Base-by-base conservation (phyloP, 2,797 vertebrate species). In the Triplophysa yarkandensis region DNA sequence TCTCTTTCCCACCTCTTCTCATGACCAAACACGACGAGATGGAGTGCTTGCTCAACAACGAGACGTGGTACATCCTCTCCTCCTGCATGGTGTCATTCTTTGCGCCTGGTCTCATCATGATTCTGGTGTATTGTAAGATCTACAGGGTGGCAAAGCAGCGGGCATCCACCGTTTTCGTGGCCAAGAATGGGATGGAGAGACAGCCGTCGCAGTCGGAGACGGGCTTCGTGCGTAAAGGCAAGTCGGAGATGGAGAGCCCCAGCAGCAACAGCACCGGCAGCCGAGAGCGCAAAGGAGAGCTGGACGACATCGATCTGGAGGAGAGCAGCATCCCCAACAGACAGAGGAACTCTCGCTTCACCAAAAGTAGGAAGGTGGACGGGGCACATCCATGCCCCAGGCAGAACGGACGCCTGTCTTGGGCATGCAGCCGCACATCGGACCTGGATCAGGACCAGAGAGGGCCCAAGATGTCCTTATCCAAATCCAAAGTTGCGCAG, bases 41-140 rank as follows among this genome's bases (percentile, higher is more conserved):
- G 16, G 90, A 92, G 77, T 96, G 94, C 65, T 85, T 94, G 76
- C 87, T 97, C 28, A 95, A 93, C 82, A 91, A 95, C 21, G 93
- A 97, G 83, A 96, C 94, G 9, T 96, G 95, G 95, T 96, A 96
- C 28, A 94, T 96, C 69, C 88, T 96, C 75, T 94, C 93, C 5
- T 96, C 95, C 25, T 94, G 94, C 54, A 66, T 93, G 0, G 92
- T 94, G 63, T 96, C 95, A 46, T 97, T 96, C 88, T 96, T 96
- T 13, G 90, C 91, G 0, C 95, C 95, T 1, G 93, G 95, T 76
- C 86, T 96, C 9, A 90, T 96, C 81, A 96, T 96, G 95, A 93
- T 95, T 0, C 81, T 94, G 0, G 93, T 97, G 10, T 97, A 97
- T 85, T 95, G 94, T 80, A 94, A 94, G 64, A 96, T 97, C 64